Evolutionary conservation across 2,113 vertebrate genomes (phyloP).

Genomic region (Cyprinodon tularosa): DNA sequence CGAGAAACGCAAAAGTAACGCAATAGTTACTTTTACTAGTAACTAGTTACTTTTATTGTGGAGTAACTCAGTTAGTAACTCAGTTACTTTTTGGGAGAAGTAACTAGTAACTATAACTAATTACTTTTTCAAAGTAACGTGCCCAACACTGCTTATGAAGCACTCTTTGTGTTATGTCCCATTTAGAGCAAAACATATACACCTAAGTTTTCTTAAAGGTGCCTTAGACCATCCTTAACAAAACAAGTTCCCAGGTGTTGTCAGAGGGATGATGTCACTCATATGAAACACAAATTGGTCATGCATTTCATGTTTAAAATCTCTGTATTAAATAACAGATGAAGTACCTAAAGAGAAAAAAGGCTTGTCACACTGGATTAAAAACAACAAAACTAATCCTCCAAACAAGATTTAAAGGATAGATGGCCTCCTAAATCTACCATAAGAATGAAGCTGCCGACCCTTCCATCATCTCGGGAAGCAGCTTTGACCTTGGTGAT

Average conservation of each 20-base stretch:
- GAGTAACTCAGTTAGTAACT: too few species aligned
- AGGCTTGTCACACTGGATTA: slow-evolving; percentile 58
- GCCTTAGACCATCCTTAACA: slow-evolving; percentile 31
- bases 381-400: slow-evolving; percentile 65
- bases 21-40: too few species aligned
- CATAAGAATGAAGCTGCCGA: slow-evolving; percentile 54
- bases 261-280: slow-evolving; percentile 63
- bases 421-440: slow-evolving; percentile 53
- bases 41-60: too few species aligned
- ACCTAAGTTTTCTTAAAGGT: slow-evolving; percentile 17
- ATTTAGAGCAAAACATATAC: neutral
- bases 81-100: too few species aligned
- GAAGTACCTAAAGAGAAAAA: slow-evolving; percentile 63
- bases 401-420: slow-evolving; percentile 71
- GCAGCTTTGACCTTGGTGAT: slow-evolving; percentile 65
- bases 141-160: slow-evolving; percentile 13
- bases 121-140: too few species aligned
- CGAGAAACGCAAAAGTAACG: too few species aligned
- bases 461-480: slow-evolving; percentile 64
- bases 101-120: too few species aligned
- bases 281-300: slow-evolving; percentile 64
- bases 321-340: slow-evolving; percentile 68
- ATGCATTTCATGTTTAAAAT: slow-evolving; percentile 72
- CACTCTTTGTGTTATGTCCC: slow-evolving; percentile 26
- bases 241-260: slow-evolving; percentile 54